Evolutionary conservation across 2,888 invertebrate species (phyloP).

Genomic region (Callosobruchus maculatus): DNA sequence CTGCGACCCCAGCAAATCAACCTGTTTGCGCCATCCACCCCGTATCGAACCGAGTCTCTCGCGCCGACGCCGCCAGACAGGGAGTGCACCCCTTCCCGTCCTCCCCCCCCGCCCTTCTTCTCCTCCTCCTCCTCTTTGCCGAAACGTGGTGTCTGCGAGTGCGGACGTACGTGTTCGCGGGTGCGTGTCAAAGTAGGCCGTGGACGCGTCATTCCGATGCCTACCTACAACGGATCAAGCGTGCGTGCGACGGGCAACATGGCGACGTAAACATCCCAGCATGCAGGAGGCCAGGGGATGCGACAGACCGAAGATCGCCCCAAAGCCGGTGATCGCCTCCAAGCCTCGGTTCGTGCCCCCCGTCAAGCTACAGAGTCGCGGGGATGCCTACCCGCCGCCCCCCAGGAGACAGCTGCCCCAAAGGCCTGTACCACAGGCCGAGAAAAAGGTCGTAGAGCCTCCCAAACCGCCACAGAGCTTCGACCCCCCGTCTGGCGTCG

Average conservation of each 20-base stretch:
- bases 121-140: background rate
- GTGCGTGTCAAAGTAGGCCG: background rate
- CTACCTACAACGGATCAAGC: background rate
- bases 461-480: constrained; percentile 8
- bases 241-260: background rate
- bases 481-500: constrained; percentile 22
- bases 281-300: background rate
- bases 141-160: background rate
- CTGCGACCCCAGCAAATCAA: background rate
- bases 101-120: background rate
- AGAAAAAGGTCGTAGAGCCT: constrained; percentile 16
- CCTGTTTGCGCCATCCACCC: background rate
- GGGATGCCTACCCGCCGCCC: constrained; percentile 13
- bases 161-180: background rate
- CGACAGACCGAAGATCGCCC: constrained; percentile 1
- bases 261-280: background rate
- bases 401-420: constrained; percentile 17
- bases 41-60: background rate
- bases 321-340: constrained; percentile 33
- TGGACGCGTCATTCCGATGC: background rate
- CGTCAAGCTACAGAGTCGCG: constrained; percentile 35
- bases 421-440: constrained; percentile 15
- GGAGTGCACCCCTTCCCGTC: background rate
- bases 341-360: constrained; percentile 50
- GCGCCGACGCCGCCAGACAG: background rate